phyloP scores from a whole-genome alignment of 2,888 invertebrate genomes.

The Heliconius ethilla region DNA sequence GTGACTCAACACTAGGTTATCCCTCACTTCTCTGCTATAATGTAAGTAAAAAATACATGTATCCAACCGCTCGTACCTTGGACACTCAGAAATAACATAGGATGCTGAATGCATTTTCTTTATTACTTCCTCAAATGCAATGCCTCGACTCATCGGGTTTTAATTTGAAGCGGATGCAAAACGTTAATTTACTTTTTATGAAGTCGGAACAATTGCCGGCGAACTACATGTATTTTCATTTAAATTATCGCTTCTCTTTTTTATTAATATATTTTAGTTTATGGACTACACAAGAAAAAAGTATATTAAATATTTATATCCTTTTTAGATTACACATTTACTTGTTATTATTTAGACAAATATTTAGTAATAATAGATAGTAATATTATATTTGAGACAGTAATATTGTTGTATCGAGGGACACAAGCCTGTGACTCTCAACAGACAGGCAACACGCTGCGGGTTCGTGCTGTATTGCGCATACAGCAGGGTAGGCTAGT shows the following conservation, averaged over 20 bases:
- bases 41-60: not conserved
- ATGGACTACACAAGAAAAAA: too few species aligned
- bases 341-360: too few species aligned
- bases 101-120: constrained; percentile 61
- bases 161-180: constrained; percentile 36
- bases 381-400: too few species aligned
- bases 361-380: too few species aligned
- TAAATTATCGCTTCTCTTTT: constrained; percentile 1
- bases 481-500: too few species aligned
- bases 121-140: constrained; percentile 53
- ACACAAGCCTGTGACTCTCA: not conserved
- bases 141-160: constrained; percentile 41
- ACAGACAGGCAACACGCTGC: not conserved
- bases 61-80: constrained; percentile 40
- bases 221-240: constrained; percentile 12
- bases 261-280: not conserved
- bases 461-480: not conserved
- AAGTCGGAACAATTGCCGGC: constrained; percentile 8
- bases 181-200: constrained; percentile 29
- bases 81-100: constrained; percentile 49
- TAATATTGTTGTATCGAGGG: not conserved
- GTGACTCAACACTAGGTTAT: too few species aligned
- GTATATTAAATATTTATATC: too few species aligned
- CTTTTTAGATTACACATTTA: too few species aligned
- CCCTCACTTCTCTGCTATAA: too few species aligned